Percentiles rank a stretch among this genome's conserved stretches.
phyloP scores from a whole-genome alignment of 2,888 invertebrate genomes.

The Eupsilia transversa region DNA sequence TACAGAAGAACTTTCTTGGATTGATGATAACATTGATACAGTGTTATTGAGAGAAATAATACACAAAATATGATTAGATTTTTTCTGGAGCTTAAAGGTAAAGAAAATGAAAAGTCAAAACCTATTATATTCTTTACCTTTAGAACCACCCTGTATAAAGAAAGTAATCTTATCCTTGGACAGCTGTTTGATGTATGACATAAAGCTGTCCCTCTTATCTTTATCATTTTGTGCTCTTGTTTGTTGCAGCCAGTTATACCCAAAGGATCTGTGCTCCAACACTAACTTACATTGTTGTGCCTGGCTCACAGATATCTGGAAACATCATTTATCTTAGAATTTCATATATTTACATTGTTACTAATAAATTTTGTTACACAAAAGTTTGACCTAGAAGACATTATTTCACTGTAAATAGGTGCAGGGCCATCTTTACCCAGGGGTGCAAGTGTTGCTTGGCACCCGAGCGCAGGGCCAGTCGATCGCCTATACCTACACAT shows the following conservation, averaged over 20 bases:
- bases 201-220: constrained; percentile 86
- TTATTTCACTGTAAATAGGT: neutral
- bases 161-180: constrained; percentile 89
- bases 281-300: constrained; percentile 95
- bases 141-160: constrained; percentile 85
- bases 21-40: constrained; percentile 1
- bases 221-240: constrained; percentile 82
- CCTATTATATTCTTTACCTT: constrained; percentile 75
- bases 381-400: constrained; percentile 7
- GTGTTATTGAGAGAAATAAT: neutral
- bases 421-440: too few species aligned
- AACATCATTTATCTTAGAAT: constrained; percentile 26
- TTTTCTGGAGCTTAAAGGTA: neutral
- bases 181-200: constrained; percentile 88
- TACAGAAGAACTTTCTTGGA: neutral
- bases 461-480: too few species aligned
- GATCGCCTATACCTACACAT: too few species aligned
- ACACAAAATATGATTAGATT: neutral
- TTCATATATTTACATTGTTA: neutral
- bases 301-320: constrained; percentile 93
- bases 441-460: too few species aligned
- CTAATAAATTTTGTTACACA: neutral
- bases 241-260: constrained; percentile 92
- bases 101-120: constrained; percentile 9
- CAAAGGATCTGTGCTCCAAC: constrained; percentile 94